A percentile compares a stretch with the other conserved stretches of the same genome.
phyloP scores from a whole-genome alignment of 2,888 invertebrate genomes.

The Priocnemis perturbator region DNA sequence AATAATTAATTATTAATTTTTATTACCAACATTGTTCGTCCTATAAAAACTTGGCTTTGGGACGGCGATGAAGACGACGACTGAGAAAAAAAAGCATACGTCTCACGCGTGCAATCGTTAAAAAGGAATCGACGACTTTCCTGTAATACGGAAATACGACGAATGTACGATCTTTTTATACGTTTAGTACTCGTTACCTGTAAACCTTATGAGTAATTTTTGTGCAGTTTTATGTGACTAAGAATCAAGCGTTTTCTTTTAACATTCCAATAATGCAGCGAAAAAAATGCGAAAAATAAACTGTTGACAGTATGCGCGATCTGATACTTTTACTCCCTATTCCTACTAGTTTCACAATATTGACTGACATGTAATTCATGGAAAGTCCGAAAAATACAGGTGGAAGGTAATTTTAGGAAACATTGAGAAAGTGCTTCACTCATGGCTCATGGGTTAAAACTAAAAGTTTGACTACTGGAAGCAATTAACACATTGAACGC shows the following conservation, averaged over 20 bases:
- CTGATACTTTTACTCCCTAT: constrained; percentile 2
- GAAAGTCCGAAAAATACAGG: too few species aligned
- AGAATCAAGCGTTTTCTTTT: constrained; percentile 47
- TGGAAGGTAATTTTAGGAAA: too few species aligned
- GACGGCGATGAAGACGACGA: not conserved
- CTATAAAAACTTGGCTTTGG: too few species aligned
- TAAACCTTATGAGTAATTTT: constrained; percentile 31
- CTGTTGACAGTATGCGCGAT: constrained; percentile 42
- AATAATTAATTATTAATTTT: too few species aligned
- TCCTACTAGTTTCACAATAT: too few species aligned
- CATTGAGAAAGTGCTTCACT: too few species aligned
- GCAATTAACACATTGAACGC: too few species aligned
- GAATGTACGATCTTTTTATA: constrained; percentile 44
- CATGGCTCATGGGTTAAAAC: too few species aligned
- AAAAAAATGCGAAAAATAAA: constrained; percentile 53
- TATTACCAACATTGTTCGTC: too few species aligned
- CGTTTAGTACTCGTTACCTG: constrained; percentile 49
- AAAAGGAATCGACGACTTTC: not conserved
- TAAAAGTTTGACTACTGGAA: too few species aligned
- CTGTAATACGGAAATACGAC: not conserved
- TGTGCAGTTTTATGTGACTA: constrained; percentile 36
- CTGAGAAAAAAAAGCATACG: not conserved
- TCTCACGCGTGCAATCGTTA: not conserved
- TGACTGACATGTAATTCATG: too few species aligned
- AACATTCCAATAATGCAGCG: constrained; percentile 60